These are phyloP conservation scores for Mactromeris polynyma DNA, from an alignment of 2,888 invertebrate genomes.

Conservation along the genomic window DNA sequence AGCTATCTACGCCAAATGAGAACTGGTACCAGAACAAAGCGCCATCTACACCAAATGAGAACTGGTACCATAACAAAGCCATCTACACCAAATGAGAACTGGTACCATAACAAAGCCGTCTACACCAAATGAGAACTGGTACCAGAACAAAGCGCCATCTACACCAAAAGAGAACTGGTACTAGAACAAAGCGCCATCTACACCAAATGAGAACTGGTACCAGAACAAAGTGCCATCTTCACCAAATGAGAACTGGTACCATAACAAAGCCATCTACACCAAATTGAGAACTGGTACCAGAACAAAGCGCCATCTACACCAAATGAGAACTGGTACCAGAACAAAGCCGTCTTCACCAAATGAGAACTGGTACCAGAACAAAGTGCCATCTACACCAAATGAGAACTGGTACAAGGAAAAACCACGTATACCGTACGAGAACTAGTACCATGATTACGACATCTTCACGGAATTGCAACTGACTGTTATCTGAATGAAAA, in stretches of 20 bases:
- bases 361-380: not conserved
- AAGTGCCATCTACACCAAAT: not conserved
- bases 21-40: not conserved
- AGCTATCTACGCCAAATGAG: not conserved
- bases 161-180: not conserved
- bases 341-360: not conserved
- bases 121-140: not conserved
- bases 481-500: too few species aligned
- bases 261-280: not conserved
- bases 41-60: not conserved
- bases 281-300: not conserved
- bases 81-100: not conserved
- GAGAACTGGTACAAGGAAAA: not conserved
- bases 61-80: not conserved
- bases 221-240: not conserved
- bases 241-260: not conserved
- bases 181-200: not conserved
- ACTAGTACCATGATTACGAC: not conserved
- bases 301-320: not conserved
- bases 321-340: not conserved
- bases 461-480: not conserved
- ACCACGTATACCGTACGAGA: not conserved
- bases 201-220: not conserved
- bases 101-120: not conserved
- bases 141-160: not conserved